Evolutionary conservation across 1,140 invertebrate genomes (phyloP).

Genomic region (Oryzaephilus surinamensis): DNA sequence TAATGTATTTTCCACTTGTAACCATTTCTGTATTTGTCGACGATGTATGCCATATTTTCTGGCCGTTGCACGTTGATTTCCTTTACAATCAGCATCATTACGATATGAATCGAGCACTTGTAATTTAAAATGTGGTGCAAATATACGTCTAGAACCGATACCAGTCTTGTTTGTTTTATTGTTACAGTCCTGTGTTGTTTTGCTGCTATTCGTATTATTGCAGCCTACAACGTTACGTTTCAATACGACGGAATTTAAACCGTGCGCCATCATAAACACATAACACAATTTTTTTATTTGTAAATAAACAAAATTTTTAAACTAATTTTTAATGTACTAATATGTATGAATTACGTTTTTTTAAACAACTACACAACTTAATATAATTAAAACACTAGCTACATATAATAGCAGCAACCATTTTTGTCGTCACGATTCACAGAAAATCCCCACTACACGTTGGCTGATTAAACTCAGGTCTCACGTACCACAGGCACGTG

Average conservation of each 20-base stretch:
- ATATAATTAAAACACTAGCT: too few relatives aligned
- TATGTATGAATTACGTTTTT: too few relatives aligned
- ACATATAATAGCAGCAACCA: slow-evolving; percentile 36
- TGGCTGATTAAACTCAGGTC: slow-evolving; percentile 35
- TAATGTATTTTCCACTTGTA: slow-evolving; percentile 67
- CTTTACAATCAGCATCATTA: slow-evolving; percentile 69
- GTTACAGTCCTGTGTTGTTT: slow-evolving; percentile 29
- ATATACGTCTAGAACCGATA: slow-evolving; percentile 68
- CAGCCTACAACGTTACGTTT: slow-evolving; percentile 28
- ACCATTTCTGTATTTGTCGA: slow-evolving; percentile 79
- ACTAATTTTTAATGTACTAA: too few relatives aligned
- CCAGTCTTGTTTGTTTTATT: slow-evolving; percentile 40
- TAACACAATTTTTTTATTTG: slow-evolving; percentile 1
- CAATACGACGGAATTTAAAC: slow-evolving; percentile 41
- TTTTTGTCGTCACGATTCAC: slow-evolving; percentile 37
- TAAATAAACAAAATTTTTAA: too few relatives aligned
- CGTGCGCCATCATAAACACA: slow-evolving; percentile 43
- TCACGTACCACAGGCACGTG: slow-evolving; percentile 24
- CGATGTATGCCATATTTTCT: slow-evolving; percentile 78
- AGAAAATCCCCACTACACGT: slow-evolving; percentile 32
- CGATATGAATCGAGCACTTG: slow-evolving; percentile 77
- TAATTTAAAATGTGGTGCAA: slow-evolving; percentile 73
- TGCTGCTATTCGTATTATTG: slow-evolving; percentile 13
- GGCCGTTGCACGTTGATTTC: slow-evolving; percentile 74
- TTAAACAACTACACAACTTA: too few relatives aligned